phyloP scores from a whole-genome alignment of 2,888 invertebrate species.

The Gasteruption jaculator region DNA sequence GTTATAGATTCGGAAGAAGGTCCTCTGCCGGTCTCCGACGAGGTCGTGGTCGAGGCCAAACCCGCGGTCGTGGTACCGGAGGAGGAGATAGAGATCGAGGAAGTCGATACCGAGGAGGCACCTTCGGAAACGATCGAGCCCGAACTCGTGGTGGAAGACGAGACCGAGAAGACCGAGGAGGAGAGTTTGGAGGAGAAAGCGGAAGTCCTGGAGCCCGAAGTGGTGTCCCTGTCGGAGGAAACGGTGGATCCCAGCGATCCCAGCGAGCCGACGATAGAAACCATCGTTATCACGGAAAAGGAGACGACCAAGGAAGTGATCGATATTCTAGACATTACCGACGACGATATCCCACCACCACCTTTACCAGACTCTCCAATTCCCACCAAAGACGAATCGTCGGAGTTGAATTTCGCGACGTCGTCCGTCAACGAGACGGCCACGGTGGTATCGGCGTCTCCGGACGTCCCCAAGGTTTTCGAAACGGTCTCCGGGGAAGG shows the following conservation, averaged over 20 bases:
- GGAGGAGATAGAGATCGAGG: constrained; percentile 21
- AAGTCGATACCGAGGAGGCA: constrained; percentile 12
- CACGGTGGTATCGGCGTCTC: too few relatives aligned
- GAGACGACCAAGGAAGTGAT: constrained; percentile 9
- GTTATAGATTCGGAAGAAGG: constrained; percentile 36
- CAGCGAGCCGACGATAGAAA: constrained; percentile 5
- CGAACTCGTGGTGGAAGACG: constrained; percentile 6
- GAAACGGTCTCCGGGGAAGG: constrained; percentile 19
- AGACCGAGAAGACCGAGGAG: constrained; percentile 12
- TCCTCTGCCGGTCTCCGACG: constrained; percentile 31
- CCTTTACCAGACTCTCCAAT: constrained; percentile 32
- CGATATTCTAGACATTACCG: constrained; percentile 12
- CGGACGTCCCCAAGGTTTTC: too few relatives aligned
- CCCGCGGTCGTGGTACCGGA: constrained; percentile 30
- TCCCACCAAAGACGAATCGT: too few relatives aligned
- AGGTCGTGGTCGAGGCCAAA: constrained; percentile 27
- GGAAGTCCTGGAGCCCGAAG: too few relatives aligned
- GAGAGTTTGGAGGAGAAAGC: constrained; percentile 15
- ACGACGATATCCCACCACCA: constrained; percentile 34
- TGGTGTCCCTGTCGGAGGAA: background rate
- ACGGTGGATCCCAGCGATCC: constrained; percentile 4
- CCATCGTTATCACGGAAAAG: constrained; percentile 4
- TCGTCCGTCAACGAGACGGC: constrained; percentile 26
- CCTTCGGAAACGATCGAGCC: constrained; percentile 18
- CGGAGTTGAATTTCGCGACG: constrained; percentile 25